Percentiles rank a stretch among this genome's conserved stretches.
phyloP scores from a whole-genome alignment of 2,797 vertebrate genomes.

The Poliocrania exsul region DNA sequence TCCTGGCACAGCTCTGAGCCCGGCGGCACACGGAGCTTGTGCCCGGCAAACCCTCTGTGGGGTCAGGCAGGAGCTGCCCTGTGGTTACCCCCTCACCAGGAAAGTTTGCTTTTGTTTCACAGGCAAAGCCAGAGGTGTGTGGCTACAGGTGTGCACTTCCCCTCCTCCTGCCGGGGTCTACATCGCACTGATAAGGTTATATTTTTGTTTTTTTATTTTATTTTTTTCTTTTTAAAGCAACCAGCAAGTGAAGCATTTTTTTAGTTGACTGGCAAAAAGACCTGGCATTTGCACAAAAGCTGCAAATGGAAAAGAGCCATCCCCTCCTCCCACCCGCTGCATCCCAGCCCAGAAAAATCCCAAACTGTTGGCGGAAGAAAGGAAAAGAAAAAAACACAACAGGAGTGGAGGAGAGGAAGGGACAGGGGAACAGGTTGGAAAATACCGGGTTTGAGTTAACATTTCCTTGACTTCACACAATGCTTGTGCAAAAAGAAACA shows the following conservation, averaged over 20 bases:
- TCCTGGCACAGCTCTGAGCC: neutral
- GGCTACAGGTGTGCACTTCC: slow-evolving; percentile 77
- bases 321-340: slow-evolving; percentile 45
- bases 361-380: slow-evolving; percentile 42
- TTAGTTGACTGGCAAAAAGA: slow-evolving; percentile 69
- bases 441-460: slow-evolving; percentile 40
- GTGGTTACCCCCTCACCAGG: neutral
- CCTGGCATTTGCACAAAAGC: slow-evolving; percentile 75
- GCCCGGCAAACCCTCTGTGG: rapidly evolving
- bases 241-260: slow-evolving; percentile 65
- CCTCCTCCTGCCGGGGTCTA: slow-evolving; percentile 48
- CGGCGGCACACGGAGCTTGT: neutral
- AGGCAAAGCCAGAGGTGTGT: slow-evolving; percentile 52
- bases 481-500: slow-evolving; percentile 71
- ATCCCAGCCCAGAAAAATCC: slow-evolving; percentile 70
- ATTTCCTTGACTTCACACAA: slow-evolving; percentile 71
- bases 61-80: neutral
- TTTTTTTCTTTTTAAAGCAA: slow-evolving; percentile 61
- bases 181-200: slow-evolving; percentile 74
- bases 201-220: slow-evolving; percentile 33
- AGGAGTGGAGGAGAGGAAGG: neutral
- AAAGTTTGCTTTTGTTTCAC: slow-evolving; percentile 10
- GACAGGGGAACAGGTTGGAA: slow-evolving; percentile 5
- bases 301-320: slow-evolving; percentile 73
- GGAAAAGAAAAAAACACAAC: neutral